Evolutionary conservation across 2,113 vertebrate species (phyloP), one percentile per base, ranked within the genome.

Genomic region (Antennarius striatus): DNA sequence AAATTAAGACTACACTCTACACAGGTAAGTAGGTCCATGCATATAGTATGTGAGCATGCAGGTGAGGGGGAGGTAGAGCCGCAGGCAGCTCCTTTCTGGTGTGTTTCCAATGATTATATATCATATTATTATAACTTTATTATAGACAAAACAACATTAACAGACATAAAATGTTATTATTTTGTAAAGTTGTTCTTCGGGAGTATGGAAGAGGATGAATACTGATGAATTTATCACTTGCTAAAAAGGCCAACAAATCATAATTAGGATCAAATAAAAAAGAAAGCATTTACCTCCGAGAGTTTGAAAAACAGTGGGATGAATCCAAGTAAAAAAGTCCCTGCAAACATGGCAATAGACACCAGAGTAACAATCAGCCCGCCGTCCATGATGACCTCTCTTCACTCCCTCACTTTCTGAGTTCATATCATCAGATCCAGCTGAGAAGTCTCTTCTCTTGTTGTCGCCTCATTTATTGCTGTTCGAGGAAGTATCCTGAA

Each of bases 261-360:
- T 39, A 50, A 22, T 22, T 22, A 22, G 22, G 22, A 22, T 22
- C 22, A 36, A 36, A 36, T 36, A 10, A 16, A 28, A 3, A 10
- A 30, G 1, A 30, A 3, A 6, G 30, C 22, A 22, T 77, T 56
- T 45, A 95, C 94, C 92, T 92, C 91, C 9, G 93, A 91, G n/a
- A 95, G 89, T 65, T 54, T 83, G 53, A 92, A 78, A 58, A 91
- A 58, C n/a, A 95, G 80, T 0, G 94, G 94, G 52, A 93, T 88
- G 62, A 93, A 80, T 55, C 94, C 93, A 1, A 95, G 77, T 0
- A 92, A 3, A 66, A 92, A 92, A 64, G 88, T 92, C 5, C 94
- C 93, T 4, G 92, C 28, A 77, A 95, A 94, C 93, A 94, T 94
- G 14, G 86, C 92, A 4, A 87, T 75, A 9, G 92, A 94, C 45